Conservation (phyloP, 2,888 invertebrate genomes). For the Drosophila anomalata region DNA sequence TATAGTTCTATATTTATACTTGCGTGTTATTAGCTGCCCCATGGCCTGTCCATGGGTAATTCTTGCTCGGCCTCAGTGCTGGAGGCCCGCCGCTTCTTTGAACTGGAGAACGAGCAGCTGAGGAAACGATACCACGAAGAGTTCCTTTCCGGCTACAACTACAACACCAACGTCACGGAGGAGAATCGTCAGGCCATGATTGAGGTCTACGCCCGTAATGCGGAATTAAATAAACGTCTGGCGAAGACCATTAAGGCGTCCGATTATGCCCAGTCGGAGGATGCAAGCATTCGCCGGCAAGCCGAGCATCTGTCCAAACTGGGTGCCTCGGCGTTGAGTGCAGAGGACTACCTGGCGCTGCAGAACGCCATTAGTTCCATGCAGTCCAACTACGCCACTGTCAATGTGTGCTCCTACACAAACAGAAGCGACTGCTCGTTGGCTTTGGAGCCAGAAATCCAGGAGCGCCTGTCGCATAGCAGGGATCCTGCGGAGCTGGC, state of each 20-base stretch:
- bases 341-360: constrained; percentile 86
- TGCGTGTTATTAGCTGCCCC: constrained; percentile 38
- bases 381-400: constrained; percentile 90
- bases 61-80: constrained; percentile 78
- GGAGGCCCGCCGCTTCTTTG: constrained; percentile 86
- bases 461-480: constrained; percentile 88
- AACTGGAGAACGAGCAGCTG: constrained; percentile 86
- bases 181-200: constrained; percentile 86
- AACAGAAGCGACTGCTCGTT: constrained; percentile 87
- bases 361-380: constrained; percentile 88
- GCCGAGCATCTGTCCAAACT: constrained; percentile 89
- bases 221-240: constrained; percentile 78
- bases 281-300: constrained; percentile 88
- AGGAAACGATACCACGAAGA: constrained; percentile 86
- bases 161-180: constrained; percentile 91
- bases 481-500: constrained; percentile 90
- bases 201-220: constrained; percentile 69
- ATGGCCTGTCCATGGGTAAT: constrained; percentile 20
- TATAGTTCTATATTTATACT: constrained; percentile 3
- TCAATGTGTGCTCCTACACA: constrained; percentile 89
- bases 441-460: constrained; percentile 87
- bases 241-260: constrained; percentile 83
- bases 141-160: constrained; percentile 86
- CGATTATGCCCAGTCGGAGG: constrained; percentile 88
- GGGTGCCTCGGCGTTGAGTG: constrained; percentile 89